phyloP scores from a whole-genome alignment of 2,888 invertebrate genomes.

The Latheticus oryzae region DNA sequence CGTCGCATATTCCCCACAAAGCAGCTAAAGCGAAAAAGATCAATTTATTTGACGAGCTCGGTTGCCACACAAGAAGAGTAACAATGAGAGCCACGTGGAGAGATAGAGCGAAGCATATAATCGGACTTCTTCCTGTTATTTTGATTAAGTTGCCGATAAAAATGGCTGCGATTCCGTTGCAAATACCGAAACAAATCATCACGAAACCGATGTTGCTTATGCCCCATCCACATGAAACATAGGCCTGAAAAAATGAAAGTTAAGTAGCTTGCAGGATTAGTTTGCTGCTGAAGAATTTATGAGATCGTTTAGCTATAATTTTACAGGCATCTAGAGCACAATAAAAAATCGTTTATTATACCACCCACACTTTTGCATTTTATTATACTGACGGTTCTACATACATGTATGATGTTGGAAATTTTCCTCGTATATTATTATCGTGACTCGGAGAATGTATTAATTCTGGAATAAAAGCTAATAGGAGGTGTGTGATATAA shows the following conservation, averaged over 20 bases:
- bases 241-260: slow-evolving; percentile 71
- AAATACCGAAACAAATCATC: slow-evolving; percentile 92
- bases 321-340: slow-evolving; percentile 16
- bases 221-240: slow-evolving; percentile 88
- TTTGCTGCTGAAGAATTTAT: slow-evolving; percentile 15
- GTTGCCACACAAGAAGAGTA: slow-evolving; percentile 78
- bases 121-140: slow-evolving; percentile 81
- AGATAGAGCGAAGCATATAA: slow-evolving; percentile 80
- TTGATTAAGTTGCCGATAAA: slow-evolving; percentile 83
- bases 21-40: slow-evolving; percentile 85
- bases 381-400: slow-evolving; percentile 17
- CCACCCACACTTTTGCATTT: slow-evolving; percentile 13
- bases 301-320: slow-evolving; percentile 22
- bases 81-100: slow-evolving; percentile 78
- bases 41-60: slow-evolving; percentile 74
- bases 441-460: slow-evolving; percentile 13
- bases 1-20: slow-evolving; percentile 90
- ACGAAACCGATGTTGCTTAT: slow-evolving; percentile 93
- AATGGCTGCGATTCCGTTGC: slow-evolving; percentile 88
- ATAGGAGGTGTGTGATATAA: slow-evolving; percentile 4
- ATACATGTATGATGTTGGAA: slow-evolving; percentile 9
- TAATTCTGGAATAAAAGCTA: slow-evolving; percentile 7
- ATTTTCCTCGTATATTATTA: slow-evolving; percentile 9
- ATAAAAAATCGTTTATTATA: slow-evolving; percentile 29
- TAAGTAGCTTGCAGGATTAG: slow-evolving; percentile 7